Evolutionary conservation across 2,888 invertebrate species (phyloP).

Genomic region (Automeris io): DNA sequence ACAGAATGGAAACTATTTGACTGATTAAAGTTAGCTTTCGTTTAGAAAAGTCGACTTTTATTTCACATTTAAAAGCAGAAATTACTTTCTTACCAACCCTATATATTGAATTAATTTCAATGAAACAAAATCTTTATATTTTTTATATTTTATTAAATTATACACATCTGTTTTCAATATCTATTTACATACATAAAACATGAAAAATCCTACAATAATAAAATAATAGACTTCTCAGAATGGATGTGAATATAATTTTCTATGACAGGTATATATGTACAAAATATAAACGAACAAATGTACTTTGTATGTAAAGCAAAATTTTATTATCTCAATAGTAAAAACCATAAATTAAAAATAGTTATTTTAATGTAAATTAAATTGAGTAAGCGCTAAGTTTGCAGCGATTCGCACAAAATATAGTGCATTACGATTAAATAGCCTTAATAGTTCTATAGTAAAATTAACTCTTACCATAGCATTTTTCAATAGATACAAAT

Average conservation of each 20-base stretch:
- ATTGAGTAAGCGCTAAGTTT: neutral
- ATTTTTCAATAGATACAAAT: conserved; percentile 12
- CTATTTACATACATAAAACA: conserved; percentile 61
- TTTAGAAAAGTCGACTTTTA: no score
- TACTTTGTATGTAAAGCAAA: conserved; percentile 4
- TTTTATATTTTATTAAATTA: conserved; percentile 55
- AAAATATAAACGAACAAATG: conserved; percentile 11
- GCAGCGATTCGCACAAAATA: neutral
- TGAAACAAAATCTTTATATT: conserved; percentile 10
- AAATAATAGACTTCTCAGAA: conserved; percentile 45
- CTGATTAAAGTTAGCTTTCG: no score
- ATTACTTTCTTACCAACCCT: no score
- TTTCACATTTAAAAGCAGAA: no score
- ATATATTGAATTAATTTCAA: no score
- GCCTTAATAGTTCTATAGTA: conserved; percentile 2
- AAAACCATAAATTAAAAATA: conserved; percentile 18
- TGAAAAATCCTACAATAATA: conserved; percentile 53
- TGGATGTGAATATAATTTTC: conserved; percentile 13
- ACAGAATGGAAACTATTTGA: no score
- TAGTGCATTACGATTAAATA: conserved; percentile 2
- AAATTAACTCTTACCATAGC: conserved; percentile 1
- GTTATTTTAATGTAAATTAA: conserved; percentile 4
- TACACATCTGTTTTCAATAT: conserved; percentile 58
- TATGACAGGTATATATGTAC: conserved; percentile 15
- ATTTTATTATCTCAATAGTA: conserved; percentile 6